Evolutionary conservation across 1,140 invertebrate species (phyloP), one percentile per base, ranked within the genome.

Genomic region (Caenorhabditis latens): DNA sequence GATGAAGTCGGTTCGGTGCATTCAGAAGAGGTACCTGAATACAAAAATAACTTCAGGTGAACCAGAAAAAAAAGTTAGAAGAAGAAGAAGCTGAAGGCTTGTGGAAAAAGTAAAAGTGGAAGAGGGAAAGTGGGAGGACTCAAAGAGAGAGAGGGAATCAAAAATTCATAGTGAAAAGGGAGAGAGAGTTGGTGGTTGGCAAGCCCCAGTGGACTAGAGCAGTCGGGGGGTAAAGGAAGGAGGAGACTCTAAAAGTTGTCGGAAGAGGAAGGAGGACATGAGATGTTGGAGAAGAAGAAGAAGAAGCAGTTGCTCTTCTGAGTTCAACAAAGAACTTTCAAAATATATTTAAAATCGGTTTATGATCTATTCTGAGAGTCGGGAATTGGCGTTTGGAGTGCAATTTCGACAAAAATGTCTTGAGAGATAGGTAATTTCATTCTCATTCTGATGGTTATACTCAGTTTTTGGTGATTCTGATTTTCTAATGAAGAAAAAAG

Each of bases 231-330:
- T 79, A 48, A 79, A 79, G 53, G 71, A 79, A n/a, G 67, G 67
- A 79, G 71, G 71, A 79, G 71, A 79, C 71, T 32, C 71, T 79
- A 79, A 79, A 79, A 79, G 71, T 79, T 79, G 43, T 79, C 71
- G 71, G 71, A 79, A 79, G 32, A 32, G 46, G 46, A 79, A 16
- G 40, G 42, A 19, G 65, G 65, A 43, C 16, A 43, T 16, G 65
- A 71, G 21, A 43, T 43, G 32, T 24, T 9, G 42, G 71, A 79
- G 71, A 9, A 79, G 24, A 32, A 67, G 40, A 67, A 67, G 63
- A 40, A 21, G 21, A 21, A 67, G 32, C 63, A 67, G 63, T 67
- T 67, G 71, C 14, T 53, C 40, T 9, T 24, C 53, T 79, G 8
- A 63, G 61, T 63, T 63, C 32, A 63, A 58, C n/a, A 8, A 8